Percentiles rank a stretch among this genome's conserved stretches.
Evolutionary conservation across 1,140 invertebrate genomes (phyloP).

Genomic region (Rhagoletis zephyria): DNA sequence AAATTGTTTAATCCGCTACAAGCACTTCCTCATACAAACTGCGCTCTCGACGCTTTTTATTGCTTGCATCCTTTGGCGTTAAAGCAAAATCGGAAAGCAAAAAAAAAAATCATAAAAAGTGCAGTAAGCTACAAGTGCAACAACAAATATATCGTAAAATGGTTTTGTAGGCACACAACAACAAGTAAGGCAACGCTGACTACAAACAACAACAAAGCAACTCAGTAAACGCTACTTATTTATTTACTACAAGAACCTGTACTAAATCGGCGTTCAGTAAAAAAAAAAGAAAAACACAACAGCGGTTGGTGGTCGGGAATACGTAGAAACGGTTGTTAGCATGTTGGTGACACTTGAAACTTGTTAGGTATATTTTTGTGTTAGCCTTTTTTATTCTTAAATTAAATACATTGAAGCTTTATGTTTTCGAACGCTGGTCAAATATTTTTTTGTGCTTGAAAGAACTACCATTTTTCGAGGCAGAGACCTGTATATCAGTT

Average conservation of each 20-base stretch:
- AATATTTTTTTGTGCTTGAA: no score
- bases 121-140: neutral
- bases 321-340: neutral
- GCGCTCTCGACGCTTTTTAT: slow-evolving; percentile 17
- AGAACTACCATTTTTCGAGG: no score
- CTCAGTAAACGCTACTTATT: neutral
- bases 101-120: slow-evolving; percentile 30
- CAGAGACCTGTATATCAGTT: no score
- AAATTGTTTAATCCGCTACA: slow-evolving; percentile 13
- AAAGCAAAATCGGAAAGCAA: neutral
- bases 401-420: neutral
- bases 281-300: neutral
- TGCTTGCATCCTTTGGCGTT: neutral
- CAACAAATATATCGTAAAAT: neutral
- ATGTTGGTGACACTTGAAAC: slow-evolving; percentile 2
- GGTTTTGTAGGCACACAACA: neutral
- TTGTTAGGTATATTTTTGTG: neutral
- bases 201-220: neutral
- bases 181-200: neutral
- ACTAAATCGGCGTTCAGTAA: neutral
- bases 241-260: neutral
- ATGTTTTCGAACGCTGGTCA: no score
- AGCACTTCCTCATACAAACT: slow-evolving; percentile 4
- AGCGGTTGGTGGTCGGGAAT: slow-evolving; percentile 37
- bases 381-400: neutral